Conservation (phyloP, 1,140 invertebrate genomes). For the Trichoplusia ni region DNA sequence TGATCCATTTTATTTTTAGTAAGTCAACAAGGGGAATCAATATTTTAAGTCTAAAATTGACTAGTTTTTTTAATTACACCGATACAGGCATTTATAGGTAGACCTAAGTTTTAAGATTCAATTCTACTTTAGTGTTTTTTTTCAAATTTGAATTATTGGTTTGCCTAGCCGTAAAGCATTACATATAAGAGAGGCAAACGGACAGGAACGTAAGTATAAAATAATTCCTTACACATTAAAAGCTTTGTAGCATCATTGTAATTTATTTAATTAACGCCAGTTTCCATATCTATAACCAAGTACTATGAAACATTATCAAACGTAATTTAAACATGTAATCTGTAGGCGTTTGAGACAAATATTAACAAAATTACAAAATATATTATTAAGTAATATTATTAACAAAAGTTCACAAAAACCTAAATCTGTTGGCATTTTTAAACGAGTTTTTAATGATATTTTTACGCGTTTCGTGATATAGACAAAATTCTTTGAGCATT, state of each 20-base stretch:
- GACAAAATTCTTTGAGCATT: not conserved
- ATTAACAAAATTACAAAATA: constrained; percentile 12
- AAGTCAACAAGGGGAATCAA: too few species aligned
- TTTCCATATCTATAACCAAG: too few species aligned
- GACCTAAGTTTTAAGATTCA: too few species aligned
- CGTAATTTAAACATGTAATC: not conserved
- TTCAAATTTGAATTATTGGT: too few species aligned
- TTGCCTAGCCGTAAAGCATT: too few species aligned
- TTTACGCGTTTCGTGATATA: constrained; percentile 10
- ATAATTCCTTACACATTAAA: constrained; percentile 26
- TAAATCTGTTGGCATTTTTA: not conserved
- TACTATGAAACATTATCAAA: constrained; percentile 1
- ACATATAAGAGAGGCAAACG: not conserved
- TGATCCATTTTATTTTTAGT: too few species aligned
- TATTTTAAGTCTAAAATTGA: too few species aligned
- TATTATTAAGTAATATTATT: not conserved
- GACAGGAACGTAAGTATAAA: not conserved
- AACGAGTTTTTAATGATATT: not conserved
- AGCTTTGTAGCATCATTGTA: constrained; percentile 42
- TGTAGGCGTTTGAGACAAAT: constrained; percentile 3
- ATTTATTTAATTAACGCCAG: constrained; percentile 60
- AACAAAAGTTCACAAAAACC: not conserved
- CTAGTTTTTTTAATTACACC: too few species aligned
- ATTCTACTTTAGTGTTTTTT: too few species aligned
- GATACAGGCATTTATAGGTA: too few species aligned